Percentiles rank a stretch among this genome's conserved stretches.
Evolutionary conservation across 2,797 vertebrate species (phyloP).

Genomic region (Xenentodon cancila): DNA sequence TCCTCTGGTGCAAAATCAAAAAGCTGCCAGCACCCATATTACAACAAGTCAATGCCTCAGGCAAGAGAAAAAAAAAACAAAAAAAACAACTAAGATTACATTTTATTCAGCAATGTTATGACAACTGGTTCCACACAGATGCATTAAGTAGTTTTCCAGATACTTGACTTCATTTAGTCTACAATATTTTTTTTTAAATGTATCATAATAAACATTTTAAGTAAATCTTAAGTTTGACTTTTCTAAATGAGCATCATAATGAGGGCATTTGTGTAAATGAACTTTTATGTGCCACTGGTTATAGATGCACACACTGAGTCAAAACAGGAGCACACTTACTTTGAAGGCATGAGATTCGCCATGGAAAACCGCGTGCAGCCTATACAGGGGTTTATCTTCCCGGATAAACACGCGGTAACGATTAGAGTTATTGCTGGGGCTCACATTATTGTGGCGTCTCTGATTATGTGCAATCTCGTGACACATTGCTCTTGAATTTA

Average conservation of each 20-base stretch:
- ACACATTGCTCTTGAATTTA: constrained; percentile 26
- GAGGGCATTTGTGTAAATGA: constrained; percentile 45
- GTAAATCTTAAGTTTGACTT: too few relatives aligned
- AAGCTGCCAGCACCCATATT: constrained; percentile 60
- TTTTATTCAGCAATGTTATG: too few relatives aligned
- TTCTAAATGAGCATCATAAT: constrained; percentile 47
- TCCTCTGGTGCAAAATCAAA: constrained; percentile 55
- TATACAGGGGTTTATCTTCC: constrained; percentile 17
- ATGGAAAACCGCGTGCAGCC: constrained; percentile 7
- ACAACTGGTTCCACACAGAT: too few relatives aligned
- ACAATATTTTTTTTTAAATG: too few relatives aligned
- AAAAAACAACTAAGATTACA: too few relatives aligned
- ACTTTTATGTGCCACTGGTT: constrained; percentile 29
- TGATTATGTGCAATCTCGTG: constrained; percentile 39
- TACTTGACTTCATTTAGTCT: too few relatives aligned
- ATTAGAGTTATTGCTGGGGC: constrained; percentile 19
- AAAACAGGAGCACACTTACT: constrained; percentile 15
- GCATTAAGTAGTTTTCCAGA: too few relatives aligned
- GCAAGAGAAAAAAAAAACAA: too few relatives aligned
- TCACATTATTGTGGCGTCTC: constrained; percentile 22
- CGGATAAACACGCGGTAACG: constrained; percentile 23
- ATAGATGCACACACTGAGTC: constrained; percentile 10
- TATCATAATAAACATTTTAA: too few relatives aligned
- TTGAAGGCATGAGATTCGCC: constrained; percentile 9
- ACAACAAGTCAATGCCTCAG: background rate